phyloP scores from a whole-genome alignment of 64 coral and sea anemone species.

The Trachythela sp. region DNA sequence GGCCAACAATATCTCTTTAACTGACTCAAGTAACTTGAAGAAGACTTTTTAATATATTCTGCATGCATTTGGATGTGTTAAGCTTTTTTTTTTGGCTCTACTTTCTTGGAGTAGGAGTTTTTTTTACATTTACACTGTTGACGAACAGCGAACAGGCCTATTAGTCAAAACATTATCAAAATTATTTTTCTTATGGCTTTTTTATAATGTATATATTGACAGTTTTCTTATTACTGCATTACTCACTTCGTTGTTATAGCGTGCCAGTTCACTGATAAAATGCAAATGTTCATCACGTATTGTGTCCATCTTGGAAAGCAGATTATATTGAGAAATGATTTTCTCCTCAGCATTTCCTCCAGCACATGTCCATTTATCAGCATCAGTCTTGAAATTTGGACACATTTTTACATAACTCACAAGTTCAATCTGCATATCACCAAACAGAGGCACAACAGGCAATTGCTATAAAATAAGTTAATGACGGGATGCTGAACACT shows the following conservation, averaged over 20 bases:
- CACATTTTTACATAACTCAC: slow-evolving; percentile 92
- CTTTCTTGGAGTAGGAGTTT: too few relatives aligned
- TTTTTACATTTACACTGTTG: too few relatives aligned
- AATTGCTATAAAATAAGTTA: slow-evolving; percentile 62
- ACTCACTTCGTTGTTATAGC: slow-evolving; percentile 91
- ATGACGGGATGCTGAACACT: neutral
- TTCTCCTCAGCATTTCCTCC: slow-evolving; percentile 89
- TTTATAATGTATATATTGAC: neutral
- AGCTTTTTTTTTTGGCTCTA: too few relatives aligned
- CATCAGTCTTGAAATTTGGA: slow-evolving; percentile 74
- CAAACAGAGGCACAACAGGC: slow-evolving; percentile 94
- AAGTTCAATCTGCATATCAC: slow-evolving; percentile 91
- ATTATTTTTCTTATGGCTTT: too few relatives aligned
- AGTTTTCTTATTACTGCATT: neutral
- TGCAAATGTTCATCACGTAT: slow-evolving; percentile 90
- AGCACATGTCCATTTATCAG: slow-evolving; percentile 79
- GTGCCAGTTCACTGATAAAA: slow-evolving; percentile 91
- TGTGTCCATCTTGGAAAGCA: slow-evolving; percentile 74
- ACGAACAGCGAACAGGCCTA: too few relatives aligned
- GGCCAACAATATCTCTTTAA: too few relatives aligned
- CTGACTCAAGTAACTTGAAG: too few relatives aligned
- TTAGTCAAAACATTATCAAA: too few relatives aligned
- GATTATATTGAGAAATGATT: slow-evolving; percentile 79
- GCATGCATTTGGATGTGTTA: too few relatives aligned
- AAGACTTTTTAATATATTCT: too few relatives aligned